phyloP scores from a whole-genome alignment of 92 coral and sea anemone species.

The Nematostella vectensis region DNA sequence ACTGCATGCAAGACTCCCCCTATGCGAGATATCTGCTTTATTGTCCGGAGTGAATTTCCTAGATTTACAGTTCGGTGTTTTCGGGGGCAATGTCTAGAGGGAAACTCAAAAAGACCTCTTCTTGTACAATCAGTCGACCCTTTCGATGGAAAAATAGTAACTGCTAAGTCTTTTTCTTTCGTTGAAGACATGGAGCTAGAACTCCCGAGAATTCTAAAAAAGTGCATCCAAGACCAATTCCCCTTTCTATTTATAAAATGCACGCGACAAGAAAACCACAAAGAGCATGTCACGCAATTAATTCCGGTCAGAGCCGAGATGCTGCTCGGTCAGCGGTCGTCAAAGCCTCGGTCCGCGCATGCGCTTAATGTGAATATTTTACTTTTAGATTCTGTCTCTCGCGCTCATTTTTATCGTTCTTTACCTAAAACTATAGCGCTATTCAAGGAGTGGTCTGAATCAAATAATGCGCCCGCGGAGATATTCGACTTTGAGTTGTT shows the following conservation, averaged over 20 bases:
- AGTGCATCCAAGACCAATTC: constrained; percentile 18
- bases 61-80: neutral
- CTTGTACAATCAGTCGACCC: constrained; percentile 25
- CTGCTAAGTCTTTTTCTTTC: constrained; percentile 5
- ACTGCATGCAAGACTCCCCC: constrained; percentile 19
- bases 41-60: neutral
- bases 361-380: constrained; percentile 63
- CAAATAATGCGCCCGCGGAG: constrained; percentile 15
- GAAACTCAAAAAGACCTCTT: neutral
- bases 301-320: constrained; percentile 35
- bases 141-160: constrained; percentile 15
- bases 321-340: constrained; percentile 3
- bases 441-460: constrained; percentile 21
- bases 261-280: constrained; percentile 1
- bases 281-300: constrained; percentile 16
- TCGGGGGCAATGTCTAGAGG: neutral
- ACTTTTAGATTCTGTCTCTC: constrained; percentile 66
- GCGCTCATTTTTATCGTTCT: constrained; percentile 83
- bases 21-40: constrained; percentile 23
- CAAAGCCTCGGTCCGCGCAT: constrained; percentile 16
- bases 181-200: constrained; percentile 21
- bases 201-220: constrained; percentile 23
- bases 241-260: constrained; percentile 47
- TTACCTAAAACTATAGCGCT: constrained; percentile 55
- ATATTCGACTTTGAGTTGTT: constrained; percentile 71